Percentiles rank a stretch among this genome's conserved stretches.
Evolutionary conservation across 2,888 invertebrate genomes (phyloP).

Genomic region (Lycia hirtaria): DNA sequence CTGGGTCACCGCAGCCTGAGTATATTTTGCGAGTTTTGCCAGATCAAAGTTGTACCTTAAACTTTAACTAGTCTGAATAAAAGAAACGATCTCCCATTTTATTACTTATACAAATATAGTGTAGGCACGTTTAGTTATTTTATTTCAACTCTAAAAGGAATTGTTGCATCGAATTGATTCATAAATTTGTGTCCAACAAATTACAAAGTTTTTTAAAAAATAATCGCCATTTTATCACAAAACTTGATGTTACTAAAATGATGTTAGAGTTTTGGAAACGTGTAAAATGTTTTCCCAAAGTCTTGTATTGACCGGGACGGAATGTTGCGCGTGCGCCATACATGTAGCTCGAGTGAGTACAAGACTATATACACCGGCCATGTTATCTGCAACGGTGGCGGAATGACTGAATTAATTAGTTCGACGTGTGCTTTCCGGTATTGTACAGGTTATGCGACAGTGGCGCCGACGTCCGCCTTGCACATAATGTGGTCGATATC

Average conservation of each 20-base stretch:
- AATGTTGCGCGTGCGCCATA: no score
- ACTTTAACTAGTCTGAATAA: neutral
- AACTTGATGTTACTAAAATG: neutral
- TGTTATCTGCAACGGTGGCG: neutral
- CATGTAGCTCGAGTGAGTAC: no score
- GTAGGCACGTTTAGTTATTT: neutral
- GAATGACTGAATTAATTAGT: neutral
- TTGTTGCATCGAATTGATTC: conserved; percentile 6
- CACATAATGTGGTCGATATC: neutral
- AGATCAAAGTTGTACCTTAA: no score
- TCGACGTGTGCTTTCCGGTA: neutral
- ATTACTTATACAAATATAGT: conserved; percentile 5
- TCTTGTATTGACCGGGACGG: neutral
- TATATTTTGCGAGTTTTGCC: no score
- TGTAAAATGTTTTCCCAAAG: no score
- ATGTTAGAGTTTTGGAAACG: no score
- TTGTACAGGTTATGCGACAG: neutral
- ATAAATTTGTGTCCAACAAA: neutral
- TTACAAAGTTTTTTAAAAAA: no score
- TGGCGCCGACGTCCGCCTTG: neutral
- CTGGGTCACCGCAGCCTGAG: no score
- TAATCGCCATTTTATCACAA: neutral
- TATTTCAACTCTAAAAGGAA: neutral
- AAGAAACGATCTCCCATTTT: neutral
- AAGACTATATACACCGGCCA: neutral